Conservation (phyloP, 2,797 vertebrate genomes). For the Notamacropus eugenii region DNA sequence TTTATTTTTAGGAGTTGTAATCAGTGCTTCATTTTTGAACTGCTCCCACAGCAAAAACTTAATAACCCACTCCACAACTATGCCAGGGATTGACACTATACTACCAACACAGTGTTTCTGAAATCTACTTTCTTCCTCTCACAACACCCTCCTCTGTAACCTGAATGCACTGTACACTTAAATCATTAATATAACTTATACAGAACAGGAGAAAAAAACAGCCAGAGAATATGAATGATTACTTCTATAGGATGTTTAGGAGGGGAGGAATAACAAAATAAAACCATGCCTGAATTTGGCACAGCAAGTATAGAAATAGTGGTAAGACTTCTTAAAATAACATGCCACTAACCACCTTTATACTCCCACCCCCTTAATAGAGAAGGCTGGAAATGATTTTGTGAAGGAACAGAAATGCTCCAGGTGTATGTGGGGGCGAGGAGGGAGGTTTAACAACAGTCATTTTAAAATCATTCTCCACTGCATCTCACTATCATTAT, state of each 20-base stretch:
- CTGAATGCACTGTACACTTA: not conserved
- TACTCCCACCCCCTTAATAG: not conserved
- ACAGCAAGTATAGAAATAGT: constrained; percentile 5
- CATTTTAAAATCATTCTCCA: not conserved
- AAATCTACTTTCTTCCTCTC: not conserved
- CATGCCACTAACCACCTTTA: not conserved
- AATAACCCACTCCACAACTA: not conserved
- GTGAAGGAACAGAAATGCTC: not conserved
- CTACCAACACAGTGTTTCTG: not conserved
- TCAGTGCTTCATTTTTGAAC: not conserved
- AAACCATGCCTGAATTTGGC: constrained; percentile 3
- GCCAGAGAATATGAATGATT: constrained; percentile 1
- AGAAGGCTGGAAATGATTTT: not conserved
- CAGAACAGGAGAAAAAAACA: constrained; percentile 18
- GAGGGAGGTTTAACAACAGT: not conserved
- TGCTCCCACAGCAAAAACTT: not conserved
- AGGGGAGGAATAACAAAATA: not conserved
- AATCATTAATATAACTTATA: not conserved
- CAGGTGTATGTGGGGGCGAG: not conserved
- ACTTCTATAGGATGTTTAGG: constrained; percentile 30
- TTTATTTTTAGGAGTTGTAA: not conserved
- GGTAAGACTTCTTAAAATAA: not conserved
- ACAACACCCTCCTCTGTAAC: not conserved
- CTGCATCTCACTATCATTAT: not conserved
- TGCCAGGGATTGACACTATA: not conserved